Percentiles rank a stretch among this genome's conserved stretches.
Evolutionary conservation across 1,140 invertebrate genomes (phyloP).

Genomic region (Drosophila dunni): DNA sequence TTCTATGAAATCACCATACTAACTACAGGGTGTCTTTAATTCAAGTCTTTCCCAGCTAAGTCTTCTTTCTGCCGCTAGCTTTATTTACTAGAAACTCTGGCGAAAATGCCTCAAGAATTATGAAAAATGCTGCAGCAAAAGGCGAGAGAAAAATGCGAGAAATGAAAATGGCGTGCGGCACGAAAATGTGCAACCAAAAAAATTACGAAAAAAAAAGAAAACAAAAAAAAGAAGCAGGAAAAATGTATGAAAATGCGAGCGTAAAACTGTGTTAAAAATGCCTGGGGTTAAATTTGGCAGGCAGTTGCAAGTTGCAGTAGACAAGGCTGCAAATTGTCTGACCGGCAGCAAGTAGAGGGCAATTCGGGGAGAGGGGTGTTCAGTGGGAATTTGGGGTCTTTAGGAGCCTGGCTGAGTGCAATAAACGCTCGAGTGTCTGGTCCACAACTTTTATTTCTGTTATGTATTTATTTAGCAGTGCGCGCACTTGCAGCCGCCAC

Average conservation of each 20-base stretch:
- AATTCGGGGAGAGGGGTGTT: neutral
- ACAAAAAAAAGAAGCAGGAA: slow-evolving; percentile 29
- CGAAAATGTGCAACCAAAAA: slow-evolving; percentile 71
- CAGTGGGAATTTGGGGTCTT: too few relatives aligned
- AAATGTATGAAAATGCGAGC: slow-evolving; percentile 11
- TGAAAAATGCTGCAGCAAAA: slow-evolving; percentile 75
- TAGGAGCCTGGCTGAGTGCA: slow-evolving; percentile 53
- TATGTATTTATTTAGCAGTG: slow-evolving; percentile 11
- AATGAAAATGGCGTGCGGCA: slow-evolving; percentile 78
- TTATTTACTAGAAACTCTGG: slow-evolving; percentile 18
- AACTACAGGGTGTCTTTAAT: too few relatives aligned
- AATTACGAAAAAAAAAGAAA: slow-evolving; percentile 27
- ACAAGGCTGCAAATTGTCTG: slow-evolving; percentile 80
- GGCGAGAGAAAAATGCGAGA: slow-evolving; percentile 43
- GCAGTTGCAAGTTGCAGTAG: slow-evolving; percentile 44
- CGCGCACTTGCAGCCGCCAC: slow-evolving; percentile 61
- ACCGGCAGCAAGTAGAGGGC: slow-evolving; percentile 45
- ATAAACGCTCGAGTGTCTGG: slow-evolving; percentile 78
- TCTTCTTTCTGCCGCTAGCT: neutral
- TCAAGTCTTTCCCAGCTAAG: too few relatives aligned
- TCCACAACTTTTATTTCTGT: slow-evolving; percentile 11
- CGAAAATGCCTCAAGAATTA: slow-evolving; percentile 77
- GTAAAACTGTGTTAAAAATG: slow-evolving; percentile 64
- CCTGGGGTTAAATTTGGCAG: slow-evolving; percentile 76
- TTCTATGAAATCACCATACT: too few relatives aligned